These are phyloP conservation scores for Hemibagrus wyckioides DNA, from an alignment of 2,113 vertebrate genomes.

Conservation along the genomic window DNA sequence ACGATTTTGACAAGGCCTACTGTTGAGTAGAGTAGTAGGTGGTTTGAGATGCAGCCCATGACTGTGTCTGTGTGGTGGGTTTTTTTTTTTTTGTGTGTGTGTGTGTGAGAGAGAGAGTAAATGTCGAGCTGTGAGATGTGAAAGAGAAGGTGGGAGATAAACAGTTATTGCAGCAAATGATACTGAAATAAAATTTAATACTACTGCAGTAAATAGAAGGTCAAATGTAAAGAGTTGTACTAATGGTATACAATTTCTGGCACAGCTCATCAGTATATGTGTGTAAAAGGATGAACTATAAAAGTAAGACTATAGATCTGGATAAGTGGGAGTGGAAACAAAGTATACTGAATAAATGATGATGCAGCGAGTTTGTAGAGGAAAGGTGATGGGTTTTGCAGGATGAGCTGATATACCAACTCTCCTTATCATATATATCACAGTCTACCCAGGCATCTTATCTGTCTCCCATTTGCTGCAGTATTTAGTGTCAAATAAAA, in stretches of 20 bases:
- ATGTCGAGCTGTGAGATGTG: constrained; percentile 7
- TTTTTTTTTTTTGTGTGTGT: background rate
- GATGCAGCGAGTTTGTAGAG: background rate
- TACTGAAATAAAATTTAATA: background rate
- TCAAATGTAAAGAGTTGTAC: background rate
- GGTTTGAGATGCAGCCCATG: background rate
- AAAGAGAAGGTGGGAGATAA: background rate
- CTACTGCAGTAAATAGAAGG: background rate
- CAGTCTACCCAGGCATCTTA: background rate
- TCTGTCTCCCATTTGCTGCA: too few species aligned
- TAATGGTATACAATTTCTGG: background rate
- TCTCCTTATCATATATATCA: background rate
- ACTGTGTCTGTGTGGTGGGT: background rate
- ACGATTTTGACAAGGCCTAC: background rate
- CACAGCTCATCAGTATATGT: background rate
- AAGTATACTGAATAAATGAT: background rate
- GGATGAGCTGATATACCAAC: background rate
- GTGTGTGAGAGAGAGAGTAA: background rate
- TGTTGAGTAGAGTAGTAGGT: background rate
- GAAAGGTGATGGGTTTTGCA: background rate
- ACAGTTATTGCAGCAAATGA: background rate
- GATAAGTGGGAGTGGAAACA: background rate
- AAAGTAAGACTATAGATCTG: background rate
- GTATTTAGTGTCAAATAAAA: background rate
- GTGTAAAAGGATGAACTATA: background rate